A percentile compares a stretch with the other conserved stretches of the same genome.
Evolutionary conservation across 1,140 invertebrate genomes (phyloP).

Genomic region (Dinothrombium tinctorium): DNA sequence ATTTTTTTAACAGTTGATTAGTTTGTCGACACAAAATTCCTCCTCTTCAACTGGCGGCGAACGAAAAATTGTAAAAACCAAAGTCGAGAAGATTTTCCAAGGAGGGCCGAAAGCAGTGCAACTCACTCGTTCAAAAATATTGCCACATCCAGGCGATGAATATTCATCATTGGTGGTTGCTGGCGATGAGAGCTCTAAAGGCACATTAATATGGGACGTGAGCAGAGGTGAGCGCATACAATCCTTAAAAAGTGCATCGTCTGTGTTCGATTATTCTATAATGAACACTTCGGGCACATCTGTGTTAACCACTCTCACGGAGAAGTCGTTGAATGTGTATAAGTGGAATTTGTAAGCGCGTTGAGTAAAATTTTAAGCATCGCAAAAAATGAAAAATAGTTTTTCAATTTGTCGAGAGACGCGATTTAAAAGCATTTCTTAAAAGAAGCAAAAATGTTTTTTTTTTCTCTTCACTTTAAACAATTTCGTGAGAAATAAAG

Average conservation of each 20-base stretch:
- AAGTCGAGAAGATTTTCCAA: background rate
- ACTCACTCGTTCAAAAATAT: slow-evolving; percentile 33
- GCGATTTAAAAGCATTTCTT: too few relatives aligned
- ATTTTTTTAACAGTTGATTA: background rate
- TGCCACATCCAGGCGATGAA: slow-evolving; percentile 22
- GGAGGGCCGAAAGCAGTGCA: slow-evolving; percentile 35
- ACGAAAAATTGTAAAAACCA: background rate
- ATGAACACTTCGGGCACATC: too few relatives aligned
- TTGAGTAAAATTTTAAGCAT: too few relatives aligned
- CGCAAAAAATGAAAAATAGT: too few relatives aligned
- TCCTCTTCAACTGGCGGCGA: background rate
- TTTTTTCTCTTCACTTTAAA: too few relatives aligned
- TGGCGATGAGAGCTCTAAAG: slow-evolving; percentile 19
- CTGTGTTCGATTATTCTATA: too few relatives aligned
- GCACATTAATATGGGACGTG: slow-evolving; percentile 8
- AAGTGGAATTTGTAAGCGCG: too few relatives aligned
- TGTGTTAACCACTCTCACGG: background rate
- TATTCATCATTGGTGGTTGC: slow-evolving; percentile 13
- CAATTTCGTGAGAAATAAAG: too few relatives aligned
- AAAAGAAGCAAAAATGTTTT: too few relatives aligned
- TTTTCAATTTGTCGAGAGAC: too few relatives aligned
- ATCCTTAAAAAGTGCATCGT: too few relatives aligned
- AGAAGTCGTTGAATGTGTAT: background rate
- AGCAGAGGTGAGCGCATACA: too few relatives aligned
- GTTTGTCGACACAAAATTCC: background rate